phyloP scores from a whole-genome alignment of 2,888 invertebrate species.

The Diarsia rubi region DNA sequence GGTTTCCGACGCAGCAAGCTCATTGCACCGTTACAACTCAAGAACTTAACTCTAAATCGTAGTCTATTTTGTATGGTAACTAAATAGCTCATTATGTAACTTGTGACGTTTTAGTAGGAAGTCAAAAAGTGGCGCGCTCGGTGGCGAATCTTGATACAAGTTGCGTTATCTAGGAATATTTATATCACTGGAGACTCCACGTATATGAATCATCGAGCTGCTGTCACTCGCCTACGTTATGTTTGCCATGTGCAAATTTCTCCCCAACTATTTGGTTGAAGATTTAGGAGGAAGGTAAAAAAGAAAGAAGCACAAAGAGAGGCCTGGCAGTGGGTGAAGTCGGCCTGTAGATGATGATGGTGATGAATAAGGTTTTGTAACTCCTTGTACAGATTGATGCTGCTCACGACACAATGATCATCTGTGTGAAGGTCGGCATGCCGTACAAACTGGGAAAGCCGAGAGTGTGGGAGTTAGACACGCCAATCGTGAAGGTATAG shows the following conservation, averaged over 20 bases:
- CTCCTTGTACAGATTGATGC: constrained; percentile 66
- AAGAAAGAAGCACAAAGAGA: not conserved
- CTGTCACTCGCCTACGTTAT: not conserved
- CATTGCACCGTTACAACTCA: too few species aligned
- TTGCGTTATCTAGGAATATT: too few species aligned
- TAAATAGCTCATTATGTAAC: too few species aligned
- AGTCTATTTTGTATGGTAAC: too few species aligned
- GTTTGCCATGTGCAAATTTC: not conserved
- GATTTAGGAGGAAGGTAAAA: not conserved
- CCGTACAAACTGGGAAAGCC: constrained; percentile 78
- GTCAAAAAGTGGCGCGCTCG: too few species aligned
- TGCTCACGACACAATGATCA: constrained; percentile 68
- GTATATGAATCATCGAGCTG: not conserved
- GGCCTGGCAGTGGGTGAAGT: not conserved
- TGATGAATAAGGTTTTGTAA: not conserved
- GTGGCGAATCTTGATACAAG: too few species aligned
- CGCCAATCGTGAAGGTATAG: constrained; percentile 74
- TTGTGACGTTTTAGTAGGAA: too few species aligned
- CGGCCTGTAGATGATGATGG: not conserved
- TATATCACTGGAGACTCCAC: too few species aligned
- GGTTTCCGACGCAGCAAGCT: too few species aligned
- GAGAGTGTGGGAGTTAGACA: constrained; percentile 78
- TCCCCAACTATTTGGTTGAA: not conserved
- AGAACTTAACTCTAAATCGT: too few species aligned
- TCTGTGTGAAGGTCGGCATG: constrained; percentile 85